These are phyloP conservation scores for Drosophila elegans DNA, from an alignment of 1,140 invertebrate species.

Conservation along the genomic window DNA sequence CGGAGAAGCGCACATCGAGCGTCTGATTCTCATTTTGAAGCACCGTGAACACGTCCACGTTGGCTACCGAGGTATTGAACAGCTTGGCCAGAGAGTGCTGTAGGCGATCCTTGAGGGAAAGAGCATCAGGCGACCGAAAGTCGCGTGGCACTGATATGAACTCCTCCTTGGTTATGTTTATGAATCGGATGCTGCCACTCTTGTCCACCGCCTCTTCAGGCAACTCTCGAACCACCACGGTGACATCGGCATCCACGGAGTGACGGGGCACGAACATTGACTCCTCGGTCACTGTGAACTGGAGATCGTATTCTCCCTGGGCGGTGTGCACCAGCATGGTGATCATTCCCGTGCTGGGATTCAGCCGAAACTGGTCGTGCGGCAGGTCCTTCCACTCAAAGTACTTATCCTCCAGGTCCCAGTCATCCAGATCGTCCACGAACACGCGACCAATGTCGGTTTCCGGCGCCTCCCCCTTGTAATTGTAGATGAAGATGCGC, in stretches of 20 bases:
- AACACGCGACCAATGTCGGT: constrained; percentile 95
- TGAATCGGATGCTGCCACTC: constrained; percentile 94
- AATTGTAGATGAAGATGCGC: constrained; percentile 96
- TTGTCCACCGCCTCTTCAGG: constrained; percentile 95
- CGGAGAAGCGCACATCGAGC: constrained; percentile 95
- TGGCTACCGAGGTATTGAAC: constrained; percentile 90
- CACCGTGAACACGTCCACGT: constrained; percentile 97
- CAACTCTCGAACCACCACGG: constrained; percentile 93
- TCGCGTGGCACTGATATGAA: constrained; percentile 90
- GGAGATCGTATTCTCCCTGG: constrained; percentile 89
- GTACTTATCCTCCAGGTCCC: constrained; percentile 95
- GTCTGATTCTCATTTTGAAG: constrained; percentile 87
- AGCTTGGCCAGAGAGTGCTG: constrained; percentile 89
- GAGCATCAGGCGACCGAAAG: constrained; percentile 85
- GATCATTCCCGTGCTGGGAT: constrained; percentile 92
- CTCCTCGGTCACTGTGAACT: constrained; percentile 90
- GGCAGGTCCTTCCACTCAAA: constrained; percentile 88
- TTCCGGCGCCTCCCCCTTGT: constrained; percentile 90
- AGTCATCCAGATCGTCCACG: constrained; percentile 96
- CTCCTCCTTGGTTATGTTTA: constrained; percentile 92
- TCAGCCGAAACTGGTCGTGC: constrained; percentile 88
- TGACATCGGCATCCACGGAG: constrained; percentile 91
- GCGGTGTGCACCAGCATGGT: constrained; percentile 90
- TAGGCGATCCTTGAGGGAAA: constrained; percentile 91
- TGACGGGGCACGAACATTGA: constrained; percentile 86